Base-by-base conservation (phyloP, 2,888 invertebrate species). In the Ametastegia equiseti region DNA sequence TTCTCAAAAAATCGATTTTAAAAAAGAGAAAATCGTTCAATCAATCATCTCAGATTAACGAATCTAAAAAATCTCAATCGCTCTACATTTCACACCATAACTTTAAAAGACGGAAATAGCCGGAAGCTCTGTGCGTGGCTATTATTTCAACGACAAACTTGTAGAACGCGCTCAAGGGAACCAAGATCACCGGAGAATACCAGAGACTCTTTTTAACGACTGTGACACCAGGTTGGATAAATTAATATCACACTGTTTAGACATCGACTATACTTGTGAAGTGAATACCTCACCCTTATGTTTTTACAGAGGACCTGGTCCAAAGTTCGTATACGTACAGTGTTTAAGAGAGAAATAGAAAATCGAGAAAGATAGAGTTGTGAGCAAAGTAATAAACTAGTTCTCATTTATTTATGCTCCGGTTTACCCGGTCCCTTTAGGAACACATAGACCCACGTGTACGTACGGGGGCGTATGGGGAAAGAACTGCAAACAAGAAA, bases 321-420 rank as follows among this genome's bases (percentile, higher is more conserved):
- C 19, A 36, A 7, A 36, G 54, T 23, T 50, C 6, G 27, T 30
- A n/a, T 23, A 23, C 33, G 6, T 45, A 54, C 19, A 54, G 54
- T 33, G 54, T 11, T 13, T 9, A 9, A 36, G 27, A 23, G 2
- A 45, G 45, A 27, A 27, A 23, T 15, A 11, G n/a, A 19, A 36
- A 9, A 9, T n/a, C 1, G 39, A 65, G 36, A 19, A 9, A 27
- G 33, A 54, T 50, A 36, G 54, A 54, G 54, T 36, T 75, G 75
- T 75, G 36, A 75, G 75, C 75, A 54, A 45, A 50, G 75, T 75
- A 75, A 75, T 75, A 75, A 75, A 75, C 54, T 75, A 75, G 75
- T 50, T 30, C 75, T 75, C 75, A 75, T 75, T 75, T 75, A 75
- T 75, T 75, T 54, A 75, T 75, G 54, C 50, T 54, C 75, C 36